Conservation (phyloP, 2,888 invertebrate genomes). For the Nasonia oneida region DNA sequence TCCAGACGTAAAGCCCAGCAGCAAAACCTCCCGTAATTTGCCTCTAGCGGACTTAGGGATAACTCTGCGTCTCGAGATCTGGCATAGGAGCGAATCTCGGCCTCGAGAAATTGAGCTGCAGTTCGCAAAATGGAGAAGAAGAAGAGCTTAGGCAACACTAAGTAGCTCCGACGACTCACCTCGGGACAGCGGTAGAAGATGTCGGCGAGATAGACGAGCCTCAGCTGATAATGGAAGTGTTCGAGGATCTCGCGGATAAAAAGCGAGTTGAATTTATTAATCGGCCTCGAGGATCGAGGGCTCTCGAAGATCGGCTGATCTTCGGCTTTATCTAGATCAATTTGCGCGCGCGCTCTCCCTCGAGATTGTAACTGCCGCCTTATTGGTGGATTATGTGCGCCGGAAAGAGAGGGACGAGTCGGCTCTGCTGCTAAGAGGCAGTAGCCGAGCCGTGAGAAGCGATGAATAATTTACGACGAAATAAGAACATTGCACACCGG, state of each 20-base stretch:
- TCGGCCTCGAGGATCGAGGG: neutral
- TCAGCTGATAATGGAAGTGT: conserved; percentile 1
- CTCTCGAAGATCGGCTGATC: neutral
- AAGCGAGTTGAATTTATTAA: conserved; percentile 47
- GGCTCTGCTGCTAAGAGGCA: neutral
- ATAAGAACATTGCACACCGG: neutral
- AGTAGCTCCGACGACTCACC: neutral
- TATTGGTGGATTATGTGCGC: neutral
- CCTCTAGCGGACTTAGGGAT: neutral
- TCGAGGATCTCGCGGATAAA: conserved; percentile 19
- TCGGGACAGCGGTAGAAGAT: neutral
- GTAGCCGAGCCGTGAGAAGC: neutral
- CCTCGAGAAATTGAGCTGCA: neutral
- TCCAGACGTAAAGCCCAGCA: neutral
- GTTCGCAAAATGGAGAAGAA: neutral
- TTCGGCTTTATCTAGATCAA: conserved; percentile 39
- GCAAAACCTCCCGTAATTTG: neutral
- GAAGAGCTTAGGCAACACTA: neutral
- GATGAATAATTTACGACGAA: neutral
- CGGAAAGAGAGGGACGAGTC: neutral
- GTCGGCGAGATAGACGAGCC: neutral
- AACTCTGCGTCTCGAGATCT: neutral
- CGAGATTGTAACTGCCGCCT: neutral
- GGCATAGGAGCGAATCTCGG: neutral
- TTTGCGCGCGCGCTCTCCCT: conserved; percentile 15